phyloP scores from a whole-genome alignment of 2,113 vertebrate species.

The Amia ocellicauda region DNA sequence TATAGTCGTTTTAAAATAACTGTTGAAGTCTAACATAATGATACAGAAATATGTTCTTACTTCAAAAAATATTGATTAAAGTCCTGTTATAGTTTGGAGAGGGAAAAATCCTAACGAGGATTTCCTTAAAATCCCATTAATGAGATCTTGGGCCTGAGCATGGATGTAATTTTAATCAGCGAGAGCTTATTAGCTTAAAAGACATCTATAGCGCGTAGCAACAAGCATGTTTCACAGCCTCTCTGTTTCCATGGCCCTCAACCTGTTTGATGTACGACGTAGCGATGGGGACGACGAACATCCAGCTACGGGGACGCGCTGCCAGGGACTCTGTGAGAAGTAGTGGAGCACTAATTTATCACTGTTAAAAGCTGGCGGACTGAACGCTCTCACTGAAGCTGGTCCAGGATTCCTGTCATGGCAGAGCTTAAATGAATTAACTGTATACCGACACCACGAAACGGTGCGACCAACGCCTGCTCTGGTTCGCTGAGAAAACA shows the following conservation, averaged over 20 bases:
- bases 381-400: conserved; percentile 33
- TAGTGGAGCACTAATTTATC: conserved; percentile 53
- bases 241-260: neutral
- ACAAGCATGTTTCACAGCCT: no score
- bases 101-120: no score
- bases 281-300: neutral
- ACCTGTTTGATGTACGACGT: conserved; percentile 17
- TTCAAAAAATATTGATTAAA: no score
- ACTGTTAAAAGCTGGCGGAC: conserved; percentile 47
- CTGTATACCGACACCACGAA: conserved; percentile 41
- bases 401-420: conserved; percentile 35
- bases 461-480: conserved; percentile 23
- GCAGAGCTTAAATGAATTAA: conserved; percentile 58
- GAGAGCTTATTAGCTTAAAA: neutral
- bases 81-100: no score
- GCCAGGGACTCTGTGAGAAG: conserved; percentile 13
- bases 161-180: neutral
- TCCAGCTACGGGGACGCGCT: conserved; percentile 20
- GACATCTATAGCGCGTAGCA: neutral
- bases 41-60: no score
- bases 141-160: neutral
- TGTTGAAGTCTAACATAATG: no score
- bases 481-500: neutral
- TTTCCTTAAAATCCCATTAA: neutral
- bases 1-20: no score